Evolutionary conservation across 2,888 invertebrate species (phyloP), one percentile per base, ranked within the genome.

Genomic region (Chrysolina oricalcia): DNA sequence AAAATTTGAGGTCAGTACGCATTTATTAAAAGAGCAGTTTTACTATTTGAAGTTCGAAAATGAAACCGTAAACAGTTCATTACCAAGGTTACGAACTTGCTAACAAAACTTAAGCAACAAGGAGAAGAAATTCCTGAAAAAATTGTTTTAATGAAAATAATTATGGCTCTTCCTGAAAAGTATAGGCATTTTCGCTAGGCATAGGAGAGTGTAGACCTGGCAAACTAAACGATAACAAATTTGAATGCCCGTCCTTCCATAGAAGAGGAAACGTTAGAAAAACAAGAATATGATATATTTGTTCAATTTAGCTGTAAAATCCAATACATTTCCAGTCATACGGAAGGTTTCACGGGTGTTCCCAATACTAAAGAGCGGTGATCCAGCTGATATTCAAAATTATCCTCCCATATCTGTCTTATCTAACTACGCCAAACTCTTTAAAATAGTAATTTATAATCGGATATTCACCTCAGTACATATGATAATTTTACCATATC

Each of bases 261-360:
- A 43, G 83, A 81, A 73, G 81, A 82, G 73, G 76, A 79, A 62
- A 75, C 79, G 69, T 73, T 79, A n/a, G 48, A 59, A 43, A 68
- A 73, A 65, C 50, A 70, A 23, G 71, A 78, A n/a, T n/a, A n/a
- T n/a, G n/a, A n/a, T n/a, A n/a, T n/a, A n/a, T n/a, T n/a, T n/a
- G n/a, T n/a, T n/a, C n/a, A n/a, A n/a, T n/a, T n/a, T n/a, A n/a
- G n/a, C n/a, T n/a, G n/a, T n/a, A n/a, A n/a, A n/a, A n/a, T n/a
- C n/a, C n/a, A n/a, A n/a, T n/a, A n/a, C n/a, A n/a, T n/a, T n/a
- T n/a, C n/a, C n/a, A n/a, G n/a, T n/a, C n/a, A n/a, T n/a, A n/a
- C n/a, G n/a, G n/a, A n/a, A n/a, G n/a, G n/a, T n/a, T n/a, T n/a
- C n/a, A n/a, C n/a, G n/a, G n/a, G n/a, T n/a, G n/a, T n/a, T n/a